Base-by-base conservation (phyloP, 2,113 vertebrate species). In the Philantomba maxwellii region DNA sequence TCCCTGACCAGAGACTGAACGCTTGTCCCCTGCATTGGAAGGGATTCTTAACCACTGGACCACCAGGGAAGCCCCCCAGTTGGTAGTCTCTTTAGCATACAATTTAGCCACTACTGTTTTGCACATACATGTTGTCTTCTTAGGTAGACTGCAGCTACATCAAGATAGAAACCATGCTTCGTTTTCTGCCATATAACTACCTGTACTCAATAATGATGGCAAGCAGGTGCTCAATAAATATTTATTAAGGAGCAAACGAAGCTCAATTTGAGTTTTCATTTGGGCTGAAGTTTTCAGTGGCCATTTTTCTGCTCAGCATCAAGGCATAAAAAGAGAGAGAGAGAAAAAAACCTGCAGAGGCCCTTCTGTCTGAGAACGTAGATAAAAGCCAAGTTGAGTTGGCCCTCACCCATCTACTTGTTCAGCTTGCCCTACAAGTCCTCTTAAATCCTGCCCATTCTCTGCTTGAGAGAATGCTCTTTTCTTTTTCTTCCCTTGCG, bases 351-450 rank as follows among this genome's bases (percentile, higher is more conserved):
- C 26, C 36, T 53, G 25, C 30, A 66, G 64, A 80, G 77, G 25
- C 6, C 6, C 57, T 93, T 75, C 45, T 75, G 51, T 58, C 70
- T 78, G 53, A 81, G 85, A 80, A 93, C 3, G 2, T 26, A 78
- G 96, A 75, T 81, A 39, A 89, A 93, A 89, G 73, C 17, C 36
- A 43, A 39, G 51, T 75, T 17, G 19, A 43, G 25, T 21, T 81
- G 92, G 58, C 87, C 82, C 83, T 70, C 57, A 80, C 51, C 57
- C 62, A 83, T 23, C 39, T 3, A 58, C 81, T 88, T 5, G 78
- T 96, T 95, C 39, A 89, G 93, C 95, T 94, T 73, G 96, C 36
- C 53, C n/a, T 49, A 64, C 96, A 58, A 95, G 96, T 95, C 78
- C 88, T 88, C 91, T 45, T 85, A 91, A 91, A 94, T 81, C 93